Conservation (phyloP, 2,797 vertebrate genomes). For the Sparus aurata region DNA sequence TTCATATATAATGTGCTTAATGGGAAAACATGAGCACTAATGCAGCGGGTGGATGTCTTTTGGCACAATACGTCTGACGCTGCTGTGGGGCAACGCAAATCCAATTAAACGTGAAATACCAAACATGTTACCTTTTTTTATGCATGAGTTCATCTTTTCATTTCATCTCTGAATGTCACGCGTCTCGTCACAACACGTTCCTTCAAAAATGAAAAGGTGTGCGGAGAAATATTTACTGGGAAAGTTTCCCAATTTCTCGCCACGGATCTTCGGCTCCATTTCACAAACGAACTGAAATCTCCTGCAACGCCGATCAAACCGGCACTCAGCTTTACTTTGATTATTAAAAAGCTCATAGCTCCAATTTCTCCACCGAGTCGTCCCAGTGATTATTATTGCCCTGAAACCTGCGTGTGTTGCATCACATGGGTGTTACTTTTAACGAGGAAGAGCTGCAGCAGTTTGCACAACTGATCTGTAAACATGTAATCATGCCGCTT, state of each 20-base stretch:
- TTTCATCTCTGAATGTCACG: background rate
- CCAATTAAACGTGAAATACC: constrained; percentile 14
- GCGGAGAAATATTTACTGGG: background rate
- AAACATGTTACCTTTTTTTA: background rate
- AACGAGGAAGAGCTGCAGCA: background rate
- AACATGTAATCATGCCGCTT: background rate
- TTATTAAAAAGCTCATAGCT: constrained; percentile 10
- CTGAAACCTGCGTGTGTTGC: constrained; percentile 13
- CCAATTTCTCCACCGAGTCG: constrained; percentile 1
- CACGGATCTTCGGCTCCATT: constrained; percentile 4
- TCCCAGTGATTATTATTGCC: constrained; percentile 13
- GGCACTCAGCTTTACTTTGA: background rate
- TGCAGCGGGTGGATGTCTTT: background rate
- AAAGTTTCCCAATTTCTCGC: constrained; percentile 16
- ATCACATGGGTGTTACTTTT: constrained; percentile 7
- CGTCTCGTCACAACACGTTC: constrained; percentile 12
- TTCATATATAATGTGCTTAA: constrained; percentile 26
- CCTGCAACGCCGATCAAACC: constrained; percentile 6
- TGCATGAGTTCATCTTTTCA: constrained; percentile 19
- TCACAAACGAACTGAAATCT: background rate
- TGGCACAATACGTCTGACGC: background rate
- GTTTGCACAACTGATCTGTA: background rate
- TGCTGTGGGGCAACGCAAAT: background rate
- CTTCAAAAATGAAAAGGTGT: background rate
- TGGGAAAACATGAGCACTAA: constrained; percentile 16